Evolutionary conservation across 2,113 vertebrate species (phyloP), one percentile per base, ranked within the genome.

Genomic region (Phaethon lepturus): DNA sequence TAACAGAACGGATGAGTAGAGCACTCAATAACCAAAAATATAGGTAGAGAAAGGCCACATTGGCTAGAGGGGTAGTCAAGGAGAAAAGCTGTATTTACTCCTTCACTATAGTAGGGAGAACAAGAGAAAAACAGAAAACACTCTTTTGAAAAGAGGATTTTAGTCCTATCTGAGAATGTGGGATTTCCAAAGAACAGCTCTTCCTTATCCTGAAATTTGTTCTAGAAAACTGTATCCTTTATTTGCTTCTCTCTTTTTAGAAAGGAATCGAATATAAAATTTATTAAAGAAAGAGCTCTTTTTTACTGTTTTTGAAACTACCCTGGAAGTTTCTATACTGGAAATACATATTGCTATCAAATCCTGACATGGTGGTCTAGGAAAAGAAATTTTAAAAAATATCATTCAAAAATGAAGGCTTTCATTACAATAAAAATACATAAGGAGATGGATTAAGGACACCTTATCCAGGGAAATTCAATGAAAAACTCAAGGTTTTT

Each of bases 11-110:
- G 79, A 85, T 87, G 16, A 81, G 66, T 7, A 81, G 49, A 88
- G 60, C 76, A 64, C 86, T 93, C 56, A 95, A 2, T 24, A 87
- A 49, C 7, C 44, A 96, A 76, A 95, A 81, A 81, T 56, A 85
- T 2, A 72, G 22, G 20, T 38, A 75, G 8, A 67, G 38, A 74
- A 86, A 91, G 53, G 11, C 38, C 26, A 49, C 53, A 60, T 11
- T 87, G 16, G 6, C 40, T 91, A 29, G 16, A 80, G 10, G 1
- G 12, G 11, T 11, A 49, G 47, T 56, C 25, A 84, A 60, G 80
- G 18, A 72, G 35, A 84, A 50, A 71, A n/a, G 17, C 11, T 81
- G 5, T 42, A 52, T 86, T 77, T 11, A 20, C 2, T 52, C 4
- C 26, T 71, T 50, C 17, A 5, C 9, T 68, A 13, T 49, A 31